These are phyloP conservation scores for Corythoichthys haematopterus DNA, from an alignment of 2,113 vertebrate genomes.

Conservation along the genomic window DNA sequence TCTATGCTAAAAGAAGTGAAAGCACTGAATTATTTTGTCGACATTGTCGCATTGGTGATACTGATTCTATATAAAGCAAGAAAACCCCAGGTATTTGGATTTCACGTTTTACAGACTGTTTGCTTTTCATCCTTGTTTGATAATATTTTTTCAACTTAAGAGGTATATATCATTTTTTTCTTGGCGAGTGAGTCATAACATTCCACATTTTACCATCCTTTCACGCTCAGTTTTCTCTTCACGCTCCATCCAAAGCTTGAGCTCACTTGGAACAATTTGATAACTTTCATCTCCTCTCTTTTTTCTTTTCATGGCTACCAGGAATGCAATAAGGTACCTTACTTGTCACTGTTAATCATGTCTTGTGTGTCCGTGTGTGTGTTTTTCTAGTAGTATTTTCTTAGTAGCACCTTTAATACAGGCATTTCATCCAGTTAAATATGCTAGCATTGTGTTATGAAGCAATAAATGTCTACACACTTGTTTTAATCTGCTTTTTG, in stretches of 20 bases:
- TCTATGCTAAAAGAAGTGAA: too few relatives aligned
- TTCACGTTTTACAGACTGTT: neutral
- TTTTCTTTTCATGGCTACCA: constrained; percentile 89
- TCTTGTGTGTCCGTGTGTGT: constrained; percentile 51
- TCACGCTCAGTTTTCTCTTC: constrained; percentile 7
- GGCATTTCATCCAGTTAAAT: constrained; percentile 9
- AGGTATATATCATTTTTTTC: neutral
- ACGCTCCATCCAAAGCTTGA: constrained; percentile 5
- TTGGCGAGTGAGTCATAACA: neutral
- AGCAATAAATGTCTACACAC: constrained; percentile 5
- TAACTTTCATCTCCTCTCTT: constrained; percentile 87
- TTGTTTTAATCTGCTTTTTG: neutral
- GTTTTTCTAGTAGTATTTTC: constrained; percentile 7
- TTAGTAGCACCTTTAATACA: constrained; percentile 27
- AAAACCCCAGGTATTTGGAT: too few relatives aligned
- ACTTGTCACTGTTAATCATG: constrained; percentile 72
- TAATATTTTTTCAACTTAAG: neutral
- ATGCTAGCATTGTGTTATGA: neutral
- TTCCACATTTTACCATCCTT: constrained; percentile 12
- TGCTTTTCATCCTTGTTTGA: too few relatives aligned
- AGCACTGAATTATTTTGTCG: too few relatives aligned
- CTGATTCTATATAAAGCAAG: too few relatives aligned
- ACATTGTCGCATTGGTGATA: too few relatives aligned
- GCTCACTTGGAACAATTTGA: constrained; percentile 55
- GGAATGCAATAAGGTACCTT: constrained; percentile 96